Base-by-base conservation (phyloP, 92 coral and sea anemone species). In the Zoanthus solanderi region DNA sequence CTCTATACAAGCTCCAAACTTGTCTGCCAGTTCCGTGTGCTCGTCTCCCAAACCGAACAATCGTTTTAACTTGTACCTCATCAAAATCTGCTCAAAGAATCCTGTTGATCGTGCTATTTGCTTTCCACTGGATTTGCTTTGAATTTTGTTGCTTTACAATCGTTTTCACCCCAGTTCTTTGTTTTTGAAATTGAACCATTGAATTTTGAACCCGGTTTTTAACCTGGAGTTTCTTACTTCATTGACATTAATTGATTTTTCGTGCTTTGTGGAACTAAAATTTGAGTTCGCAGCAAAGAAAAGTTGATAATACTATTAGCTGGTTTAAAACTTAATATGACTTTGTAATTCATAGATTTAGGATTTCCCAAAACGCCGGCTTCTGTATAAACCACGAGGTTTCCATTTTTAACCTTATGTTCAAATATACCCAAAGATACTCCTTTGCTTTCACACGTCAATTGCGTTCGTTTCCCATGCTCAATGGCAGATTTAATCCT, bases 371-470 rank as follows among this genome's bases (percentile, higher is more conserved):
- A 6, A 28, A 52, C 80, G 83, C 91, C 92, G 68, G 94, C 97
- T 82, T 95, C 93, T 4, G 97, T 96, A 72, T 92, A 97, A 45
- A 97, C 98, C 16, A 92, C 90, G n/a, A 95, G 90, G 18, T 95
- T 96, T 18, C 98, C 98, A 11, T 92, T 90, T 1, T 93, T 93
- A 23, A 98, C 97, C n/a, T 84, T 86, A 50, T 95, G 97, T 71
- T 95, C 99, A 91, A 94, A 97, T 88, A 94, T 93, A 78, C 92
- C 91, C 47, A 94, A 91, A 78, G 88, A 77, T 72, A 92, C 88
- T 12, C 96, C 96, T 83, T 91, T 92, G 17, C 92, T 87, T 66
- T 95, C 95, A 58, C 90, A 89, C 42, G 96, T 93, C 65, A 97
- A 87, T 14, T 73, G 16, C 9, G 97, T 91, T 72, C 94, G 98